Evolutionary conservation across 2,113 vertebrate species (phyloP).

Genomic region (Tonatia bakeri): DNA sequence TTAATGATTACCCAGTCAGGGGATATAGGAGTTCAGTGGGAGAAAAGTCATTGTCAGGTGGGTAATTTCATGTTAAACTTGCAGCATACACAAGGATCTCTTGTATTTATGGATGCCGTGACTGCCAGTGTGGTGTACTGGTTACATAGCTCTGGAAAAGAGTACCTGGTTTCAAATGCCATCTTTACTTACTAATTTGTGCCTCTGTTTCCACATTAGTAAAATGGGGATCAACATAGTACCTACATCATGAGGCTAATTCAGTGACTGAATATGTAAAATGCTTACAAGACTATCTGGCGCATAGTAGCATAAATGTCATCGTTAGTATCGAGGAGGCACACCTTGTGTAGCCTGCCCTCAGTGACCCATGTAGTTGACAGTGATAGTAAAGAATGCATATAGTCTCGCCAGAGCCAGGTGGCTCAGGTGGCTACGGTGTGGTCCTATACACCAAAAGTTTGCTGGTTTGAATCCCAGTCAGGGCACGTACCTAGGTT

Average conservation of each 20-base stretch:
- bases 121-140: not conserved
- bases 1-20: slow-evolving; percentile 45
- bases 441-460: no score
- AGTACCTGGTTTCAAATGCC: not conserved
- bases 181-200: not conserved
- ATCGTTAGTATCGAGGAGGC: not conserved
- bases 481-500: no score
- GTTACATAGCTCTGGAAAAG: not conserved
- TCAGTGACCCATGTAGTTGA: not conserved
- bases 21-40: not conserved
- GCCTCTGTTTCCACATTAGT: not conserved
- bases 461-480: no score
- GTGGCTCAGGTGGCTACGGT: no score
- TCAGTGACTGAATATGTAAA: slow-evolving; percentile 5
- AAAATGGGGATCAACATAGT: not conserved
- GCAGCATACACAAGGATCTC: not conserved
- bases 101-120: not conserved
- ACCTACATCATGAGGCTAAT: not conserved
- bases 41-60: not conserved
- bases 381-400: not conserved
- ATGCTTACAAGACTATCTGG: not conserved
- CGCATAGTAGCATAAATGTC: not conserved
- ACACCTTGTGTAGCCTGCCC: not conserved
- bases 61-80: not conserved
- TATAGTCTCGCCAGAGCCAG: not conserved